These are phyloP conservation scores for Diarsia rubi DNA, from an alignment of 2,888 invertebrate genomes.

Conservation along the genomic window DNA sequence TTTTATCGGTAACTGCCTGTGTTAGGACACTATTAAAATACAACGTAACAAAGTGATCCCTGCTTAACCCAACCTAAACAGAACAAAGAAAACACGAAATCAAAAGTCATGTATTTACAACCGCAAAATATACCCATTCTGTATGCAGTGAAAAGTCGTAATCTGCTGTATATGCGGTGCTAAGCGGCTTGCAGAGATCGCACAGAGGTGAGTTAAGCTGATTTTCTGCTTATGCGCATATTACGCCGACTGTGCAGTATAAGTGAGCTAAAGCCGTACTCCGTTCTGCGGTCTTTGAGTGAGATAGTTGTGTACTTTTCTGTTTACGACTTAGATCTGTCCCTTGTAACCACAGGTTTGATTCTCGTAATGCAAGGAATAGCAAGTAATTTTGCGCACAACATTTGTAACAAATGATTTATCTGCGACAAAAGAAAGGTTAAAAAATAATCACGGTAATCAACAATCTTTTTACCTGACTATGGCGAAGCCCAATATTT, in stretches of 20 bases:
- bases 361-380: background rate
- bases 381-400: background rate
- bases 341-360: conserved; percentile 6
- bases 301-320: background rate
- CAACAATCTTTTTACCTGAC: too few species aligned
- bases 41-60: background rate
- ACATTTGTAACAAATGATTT: background rate
- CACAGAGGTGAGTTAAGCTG: conserved; percentile 64
- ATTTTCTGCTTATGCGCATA: conserved; percentile 61
- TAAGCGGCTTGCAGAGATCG: conserved; percentile 56
- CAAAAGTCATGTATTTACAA: conserved; percentile 34
- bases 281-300: conserved; percentile 8
- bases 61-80: background rate
- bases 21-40: background rate
- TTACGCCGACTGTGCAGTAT: conserved; percentile 48
- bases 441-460: background rate
- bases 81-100: conserved; percentile 1
- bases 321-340: background rate
- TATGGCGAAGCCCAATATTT: too few species aligned
- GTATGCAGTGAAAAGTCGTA: conserved; percentile 55
- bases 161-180: conserved; percentile 60
- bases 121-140: conserved; percentile 31
- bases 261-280: conserved; percentile 19
- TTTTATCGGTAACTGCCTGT: too few species aligned
- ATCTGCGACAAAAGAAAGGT: background rate